These are phyloP conservation scores for Pseudomyrmex cubaensis DNA, from an alignment of 1,140 invertebrate species.

Conservation along the genomic window DNA sequence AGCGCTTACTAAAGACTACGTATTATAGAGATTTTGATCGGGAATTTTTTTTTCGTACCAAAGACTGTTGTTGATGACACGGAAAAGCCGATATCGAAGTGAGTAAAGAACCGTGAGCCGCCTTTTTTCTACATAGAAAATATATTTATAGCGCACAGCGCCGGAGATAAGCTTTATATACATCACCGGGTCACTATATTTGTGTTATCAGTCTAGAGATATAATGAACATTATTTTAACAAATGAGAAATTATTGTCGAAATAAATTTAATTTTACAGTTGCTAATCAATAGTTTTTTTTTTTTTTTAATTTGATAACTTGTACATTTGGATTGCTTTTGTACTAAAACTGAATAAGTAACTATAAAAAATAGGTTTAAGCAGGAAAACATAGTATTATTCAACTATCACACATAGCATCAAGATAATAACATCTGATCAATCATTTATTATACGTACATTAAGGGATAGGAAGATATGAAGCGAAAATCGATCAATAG, in stretches of 20 bases:
- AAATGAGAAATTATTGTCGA: not conserved
- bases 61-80: constrained; percentile 56
- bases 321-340: not conserved
- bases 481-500: constrained; percentile 9
- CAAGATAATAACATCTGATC: not conserved
- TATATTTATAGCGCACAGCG: constrained; percentile 52
- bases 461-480: not conserved
- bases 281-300: not conserved
- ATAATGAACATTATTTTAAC: constrained; percentile 30
- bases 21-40: constrained; percentile 24
- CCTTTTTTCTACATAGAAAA: constrained; percentile 53
- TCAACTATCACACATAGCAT: not conserved
- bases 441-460: not conserved
- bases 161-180: constrained; percentile 40
- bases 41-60: constrained; percentile 58
- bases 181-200: constrained; percentile 46
- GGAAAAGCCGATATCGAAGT: constrained; percentile 56
- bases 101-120: constrained; percentile 42
- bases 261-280: not conserved
- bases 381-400: too few relatives aligned
- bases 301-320: constrained; percentile 6
- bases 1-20: constrained; percentile 4
- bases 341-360: constrained; percentile 24
- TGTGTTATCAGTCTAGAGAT: constrained; percentile 28
- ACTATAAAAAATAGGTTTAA: not conserved